phyloP scores from a whole-genome alignment of 2,797 vertebrate genomes.

The Paramormyrops hopkinsi region DNA sequence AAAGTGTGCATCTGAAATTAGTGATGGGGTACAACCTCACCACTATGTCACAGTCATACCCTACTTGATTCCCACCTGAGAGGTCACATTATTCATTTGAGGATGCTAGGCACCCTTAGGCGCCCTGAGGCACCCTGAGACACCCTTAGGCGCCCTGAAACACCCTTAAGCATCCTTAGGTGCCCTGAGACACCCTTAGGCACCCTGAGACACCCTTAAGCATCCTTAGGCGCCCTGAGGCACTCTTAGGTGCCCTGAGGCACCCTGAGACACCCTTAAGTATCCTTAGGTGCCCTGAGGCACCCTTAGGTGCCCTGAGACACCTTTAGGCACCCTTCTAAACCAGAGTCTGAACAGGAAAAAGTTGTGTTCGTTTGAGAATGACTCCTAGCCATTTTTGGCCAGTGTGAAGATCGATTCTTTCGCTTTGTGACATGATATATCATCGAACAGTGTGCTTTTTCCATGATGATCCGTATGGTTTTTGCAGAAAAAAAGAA shows the following conservation, averaged over 20 bases:
- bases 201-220: no score
- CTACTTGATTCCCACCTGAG: background rate
- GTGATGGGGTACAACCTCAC: background rate
- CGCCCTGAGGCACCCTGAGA: no score
- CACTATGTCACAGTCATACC: background rate
- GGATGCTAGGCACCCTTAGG: background rate
- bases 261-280: background rate
- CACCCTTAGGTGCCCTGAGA: no score
- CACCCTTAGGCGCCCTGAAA: no score
- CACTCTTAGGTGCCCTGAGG: no score
- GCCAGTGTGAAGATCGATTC: background rate
- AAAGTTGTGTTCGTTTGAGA: background rate
- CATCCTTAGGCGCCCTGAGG: no score
- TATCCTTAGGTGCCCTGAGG: no score
- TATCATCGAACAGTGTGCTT: background rate
- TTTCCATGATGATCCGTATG: background rate
- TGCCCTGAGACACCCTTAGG: no score
- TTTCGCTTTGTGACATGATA: background rate
- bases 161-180: no score
- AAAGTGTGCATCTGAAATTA: background rate
- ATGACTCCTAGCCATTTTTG: background rate
- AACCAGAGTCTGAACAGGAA: background rate
- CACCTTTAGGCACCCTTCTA: background rate
- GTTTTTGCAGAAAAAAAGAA: slow-evolving; percentile 3
- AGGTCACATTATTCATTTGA: background rate